Conservation (phyloP, 2,113 vertebrate genomes). For the Bombycilla garrulus region DNA sequence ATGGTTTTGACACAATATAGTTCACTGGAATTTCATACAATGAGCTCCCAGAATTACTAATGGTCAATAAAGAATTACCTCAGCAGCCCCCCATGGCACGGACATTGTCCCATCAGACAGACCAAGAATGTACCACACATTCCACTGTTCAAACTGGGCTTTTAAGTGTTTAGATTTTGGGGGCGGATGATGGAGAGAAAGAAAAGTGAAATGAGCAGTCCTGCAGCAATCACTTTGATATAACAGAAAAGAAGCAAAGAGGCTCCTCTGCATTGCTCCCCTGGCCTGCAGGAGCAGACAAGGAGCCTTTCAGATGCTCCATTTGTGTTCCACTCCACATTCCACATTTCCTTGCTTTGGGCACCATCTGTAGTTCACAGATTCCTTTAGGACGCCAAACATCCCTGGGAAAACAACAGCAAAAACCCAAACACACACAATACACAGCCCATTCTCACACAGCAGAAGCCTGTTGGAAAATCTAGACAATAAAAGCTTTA, state of each 20-base stretch:
- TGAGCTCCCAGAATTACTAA: not conserved
- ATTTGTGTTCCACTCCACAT: not conserved
- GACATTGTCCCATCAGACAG: not conserved
- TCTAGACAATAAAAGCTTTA: conserved; percentile 30
- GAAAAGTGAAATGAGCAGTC: conserved; percentile 6
- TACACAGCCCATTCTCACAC: not conserved
- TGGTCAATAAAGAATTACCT: conserved; percentile 16
- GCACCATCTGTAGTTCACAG: conserved; percentile 27
- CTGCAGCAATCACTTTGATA: not conserved
- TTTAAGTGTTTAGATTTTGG: conserved; percentile 21
- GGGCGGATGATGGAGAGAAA: not conserved
- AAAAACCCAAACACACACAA: not conserved
- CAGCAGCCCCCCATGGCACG: not conserved
- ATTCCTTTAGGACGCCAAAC: conserved; percentile 1
- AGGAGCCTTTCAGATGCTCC: not conserved
- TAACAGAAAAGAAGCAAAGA: not conserved
- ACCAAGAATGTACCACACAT: not conserved
- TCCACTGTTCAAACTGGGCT: not conserved
- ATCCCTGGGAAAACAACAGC: conserved; percentile 35
- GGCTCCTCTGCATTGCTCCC: not conserved
- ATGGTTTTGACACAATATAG: conserved; percentile 5
- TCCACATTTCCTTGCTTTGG: conserved; percentile 37
- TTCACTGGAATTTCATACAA: not conserved
- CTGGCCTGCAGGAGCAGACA: not conserved
- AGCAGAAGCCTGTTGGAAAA: not conserved